phyloP scores from a whole-genome alignment of 2,113 vertebrate genomes.

The Paratilapia polleni region DNA sequence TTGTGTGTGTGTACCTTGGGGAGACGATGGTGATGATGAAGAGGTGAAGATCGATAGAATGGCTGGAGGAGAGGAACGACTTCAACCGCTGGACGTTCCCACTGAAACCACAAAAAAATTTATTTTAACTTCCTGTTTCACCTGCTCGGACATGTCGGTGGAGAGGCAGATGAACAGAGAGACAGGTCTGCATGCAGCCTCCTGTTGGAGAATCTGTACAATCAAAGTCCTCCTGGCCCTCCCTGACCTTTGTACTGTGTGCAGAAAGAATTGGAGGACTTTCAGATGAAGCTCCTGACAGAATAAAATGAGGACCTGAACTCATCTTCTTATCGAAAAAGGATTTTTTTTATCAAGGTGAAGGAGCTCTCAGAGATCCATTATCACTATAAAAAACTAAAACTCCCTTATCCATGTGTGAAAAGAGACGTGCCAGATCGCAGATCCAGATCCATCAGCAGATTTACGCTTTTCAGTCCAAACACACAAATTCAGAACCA shows the following conservation, averaged over 20 bases:
- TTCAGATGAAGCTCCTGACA: neutral
- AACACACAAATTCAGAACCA: neutral
- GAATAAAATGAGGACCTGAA: neutral
- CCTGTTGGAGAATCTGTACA: neutral
- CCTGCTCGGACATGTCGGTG: too few species aligned
- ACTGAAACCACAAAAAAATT: slow-evolving; percentile 26
- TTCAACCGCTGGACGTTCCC: slow-evolving; percentile 45
- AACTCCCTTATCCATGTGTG: neutral
- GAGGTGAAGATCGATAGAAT: slow-evolving; percentile 2
- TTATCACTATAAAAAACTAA: neutral
- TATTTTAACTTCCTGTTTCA: neutral
- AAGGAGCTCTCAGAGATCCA: neutral
- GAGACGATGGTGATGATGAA: slow-evolving; percentile 18
- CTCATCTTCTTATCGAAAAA: neutral
- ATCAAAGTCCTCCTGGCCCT: neutral
- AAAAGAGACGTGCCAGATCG: neutral
- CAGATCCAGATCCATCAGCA: neutral
- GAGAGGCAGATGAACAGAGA: neutral
- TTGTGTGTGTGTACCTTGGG: slow-evolving; percentile 4
- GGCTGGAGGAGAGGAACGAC: slow-evolving; percentile 28
- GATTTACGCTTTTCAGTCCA: neutral
- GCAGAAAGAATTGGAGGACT: neutral
- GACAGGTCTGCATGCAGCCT: neutral
- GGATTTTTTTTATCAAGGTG: neutral
- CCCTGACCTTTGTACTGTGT: neutral